Conservation (phyloP, 2,888 invertebrate genomes). For the Cheilosia vernalis region DNA sequence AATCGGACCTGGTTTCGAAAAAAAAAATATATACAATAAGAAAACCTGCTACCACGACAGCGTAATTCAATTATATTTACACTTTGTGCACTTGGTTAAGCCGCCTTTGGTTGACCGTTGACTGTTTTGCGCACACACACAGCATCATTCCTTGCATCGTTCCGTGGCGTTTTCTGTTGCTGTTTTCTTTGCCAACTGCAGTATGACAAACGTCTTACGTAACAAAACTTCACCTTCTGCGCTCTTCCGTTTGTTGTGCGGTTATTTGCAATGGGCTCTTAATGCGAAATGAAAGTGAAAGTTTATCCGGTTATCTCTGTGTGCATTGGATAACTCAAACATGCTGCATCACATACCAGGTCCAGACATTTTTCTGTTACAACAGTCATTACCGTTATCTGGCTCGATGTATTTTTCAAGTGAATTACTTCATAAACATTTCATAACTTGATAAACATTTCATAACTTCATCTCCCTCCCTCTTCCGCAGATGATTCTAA, state of each 20-base stretch:
- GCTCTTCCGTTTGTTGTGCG: constrained; percentile 12
- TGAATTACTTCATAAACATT: neutral
- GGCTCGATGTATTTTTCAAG: constrained; percentile 17
- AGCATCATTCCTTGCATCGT: constrained; percentile 9
- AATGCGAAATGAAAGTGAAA: constrained; percentile 60
- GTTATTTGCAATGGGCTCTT: constrained; percentile 27
- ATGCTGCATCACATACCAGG: constrained; percentile 2
- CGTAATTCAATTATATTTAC: constrained; percentile 25
- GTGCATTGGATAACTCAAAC: constrained; percentile 63
- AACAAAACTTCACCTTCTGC: constrained; percentile 14
- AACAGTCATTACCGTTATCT: neutral
- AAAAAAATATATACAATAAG: neutral
- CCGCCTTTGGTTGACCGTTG: constrained; percentile 17
- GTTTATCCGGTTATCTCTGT: constrained; percentile 63
- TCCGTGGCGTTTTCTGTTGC: constrained; percentile 3
- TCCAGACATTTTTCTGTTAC: neutral
- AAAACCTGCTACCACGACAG: constrained; percentile 1
- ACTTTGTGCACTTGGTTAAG: constrained; percentile 11
- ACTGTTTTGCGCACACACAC: neutral
- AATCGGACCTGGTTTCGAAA: neutral
- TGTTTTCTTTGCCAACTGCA: constrained; percentile 7
- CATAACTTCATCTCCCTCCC: neutral
- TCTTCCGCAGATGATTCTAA: constrained; percentile 84
- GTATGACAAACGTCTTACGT: constrained; percentile 3
- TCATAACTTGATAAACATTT: too few relatives aligned